Percentiles rank a stretch among this genome's conserved stretches.
phyloP scores from a whole-genome alignment of 2,113 vertebrate genomes.

The Accipiter virgatus region DNA sequence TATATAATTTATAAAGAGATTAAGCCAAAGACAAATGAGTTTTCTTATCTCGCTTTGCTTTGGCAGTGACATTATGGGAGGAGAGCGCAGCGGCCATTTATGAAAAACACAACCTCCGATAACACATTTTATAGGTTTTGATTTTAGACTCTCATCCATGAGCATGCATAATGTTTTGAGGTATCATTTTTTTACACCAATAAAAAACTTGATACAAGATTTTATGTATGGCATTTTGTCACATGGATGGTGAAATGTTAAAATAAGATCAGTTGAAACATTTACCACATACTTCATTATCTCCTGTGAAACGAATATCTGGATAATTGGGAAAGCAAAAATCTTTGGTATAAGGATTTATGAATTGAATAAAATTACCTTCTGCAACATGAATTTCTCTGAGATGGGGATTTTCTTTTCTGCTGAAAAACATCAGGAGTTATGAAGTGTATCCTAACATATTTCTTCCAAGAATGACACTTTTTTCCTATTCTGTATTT shows the following conservation, averaged over 20 bases:
- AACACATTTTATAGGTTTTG: slow-evolving; percentile 44
- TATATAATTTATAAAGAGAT: slow-evolving; percentile 34
- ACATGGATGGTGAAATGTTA: neutral
- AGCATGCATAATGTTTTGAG: slow-evolving; percentile 40
- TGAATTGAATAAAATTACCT: slow-evolving; percentile 67
- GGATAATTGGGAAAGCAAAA: slow-evolving; percentile 67
- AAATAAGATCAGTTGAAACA: slow-evolving; percentile 45
- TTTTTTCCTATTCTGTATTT: slow-evolving; percentile 20
- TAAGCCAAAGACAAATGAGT: slow-evolving; percentile 1
- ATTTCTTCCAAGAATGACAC: neutral
- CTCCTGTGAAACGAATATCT: slow-evolving; percentile 51
- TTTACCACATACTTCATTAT: slow-evolving; percentile 53
- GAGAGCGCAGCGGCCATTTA: slow-evolving; percentile 39
- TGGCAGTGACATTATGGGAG: slow-evolving; percentile 9
- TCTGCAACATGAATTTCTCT: slow-evolving; percentile 59
- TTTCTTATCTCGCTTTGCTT: slow-evolving; percentile 37
- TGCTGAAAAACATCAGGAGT: slow-evolving; percentile 21
- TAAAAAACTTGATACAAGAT: neutral
- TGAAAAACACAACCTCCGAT: slow-evolving; percentile 33
- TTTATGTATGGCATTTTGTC: slow-evolving; percentile 38
- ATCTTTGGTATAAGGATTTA: slow-evolving; percentile 54
- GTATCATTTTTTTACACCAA: slow-evolving; percentile 46
- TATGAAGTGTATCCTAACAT: slow-evolving; percentile 7
- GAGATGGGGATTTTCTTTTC: slow-evolving; percentile 23
- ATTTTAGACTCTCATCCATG: slow-evolving; percentile 34